Base-by-base conservation (phyloP, 2,888 invertebrate genomes). In the Allophyes oxyacanthae region DNA sequence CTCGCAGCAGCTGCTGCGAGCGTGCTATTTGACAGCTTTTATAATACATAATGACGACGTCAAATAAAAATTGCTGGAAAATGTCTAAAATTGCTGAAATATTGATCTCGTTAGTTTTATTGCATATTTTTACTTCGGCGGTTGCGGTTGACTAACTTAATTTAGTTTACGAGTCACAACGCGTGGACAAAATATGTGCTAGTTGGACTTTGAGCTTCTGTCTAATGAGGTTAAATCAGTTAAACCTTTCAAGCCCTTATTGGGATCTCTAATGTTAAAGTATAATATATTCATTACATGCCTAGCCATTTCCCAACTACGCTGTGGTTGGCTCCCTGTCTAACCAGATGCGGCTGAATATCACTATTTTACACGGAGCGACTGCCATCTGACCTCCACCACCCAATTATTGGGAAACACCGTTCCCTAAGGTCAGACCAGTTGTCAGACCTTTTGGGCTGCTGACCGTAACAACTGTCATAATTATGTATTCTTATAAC, bases 1-100 rank as follows among this genome's bases (percentile, higher is more conserved):
- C n/a, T n/a, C n/a, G n/a, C n/a, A n/a, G n/a, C 74, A 75, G 76
- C 66, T 75, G 74, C 51, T 11, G 8, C 10, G 11, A 50, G 44
- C 60, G 63, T 58, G 64, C 60, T 54, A 59, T 55, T 62, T 72
- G 58, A 69, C 69, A 54, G 49, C 38, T 58, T 43, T 52, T 46
- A 63, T 45, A 46, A 49, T 7, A 40, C 52, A 15, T 25, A 42
- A 54, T 51, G 34, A 36, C 14, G 14, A 38, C 13, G 40, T 34
- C 45, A 60, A 72, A 72, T 60, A 68, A 28, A n/a, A 44, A 26
- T 50, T 14, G 26, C 10, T 3, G 11, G 7, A 14, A 20, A 45
- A 51, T 55, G 25, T 28, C 20, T 37, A 6, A 37, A 43, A 48
- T 55, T 6, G 4, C 10, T 49, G 28, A 45, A 48, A 48, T 32